These are phyloP conservation scores for Heteropelma amictum DNA, from an alignment of 2,888 invertebrate species.

Conservation along the genomic window DNA sequence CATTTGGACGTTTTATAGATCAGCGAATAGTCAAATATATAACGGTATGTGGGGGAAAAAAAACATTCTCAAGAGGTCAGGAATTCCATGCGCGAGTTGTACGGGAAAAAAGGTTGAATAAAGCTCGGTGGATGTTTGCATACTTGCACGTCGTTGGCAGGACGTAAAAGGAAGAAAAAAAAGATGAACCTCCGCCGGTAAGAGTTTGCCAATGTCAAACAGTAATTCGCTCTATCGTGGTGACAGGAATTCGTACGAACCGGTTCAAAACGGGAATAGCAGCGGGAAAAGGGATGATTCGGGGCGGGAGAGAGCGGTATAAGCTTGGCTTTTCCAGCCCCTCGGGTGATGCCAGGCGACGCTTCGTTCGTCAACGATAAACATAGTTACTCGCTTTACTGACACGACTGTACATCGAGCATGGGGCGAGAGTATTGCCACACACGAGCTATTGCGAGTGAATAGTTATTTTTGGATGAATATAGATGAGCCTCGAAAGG, in stretches of 20 bases:
- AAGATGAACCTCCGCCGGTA: constrained; percentile 54
- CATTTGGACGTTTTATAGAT: too few species aligned
- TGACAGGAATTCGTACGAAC: constrained; percentile 5
- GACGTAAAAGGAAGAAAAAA: constrained; percentile 38
- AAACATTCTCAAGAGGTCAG: constrained; percentile 53
- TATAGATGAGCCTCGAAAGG: constrained; percentile 27
- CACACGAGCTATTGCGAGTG: not conserved
- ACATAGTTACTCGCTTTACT: constrained; percentile 63
- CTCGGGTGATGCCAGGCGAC: constrained; percentile 56
- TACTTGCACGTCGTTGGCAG: constrained; percentile 21
- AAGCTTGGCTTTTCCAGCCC: constrained; percentile 36
- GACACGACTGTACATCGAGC: constrained; percentile 40
- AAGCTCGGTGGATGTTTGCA: not conserved
- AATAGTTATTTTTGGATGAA: constrained; percentile 14
- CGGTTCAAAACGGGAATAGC: constrained; percentile 25
- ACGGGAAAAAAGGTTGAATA: constrained; percentile 18
- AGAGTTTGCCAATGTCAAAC: constrained; percentile 66
- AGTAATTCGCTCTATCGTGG: constrained; percentile 63
- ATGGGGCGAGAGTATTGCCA: not conserved
- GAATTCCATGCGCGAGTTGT: not conserved
- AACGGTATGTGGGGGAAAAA: too few species aligned
- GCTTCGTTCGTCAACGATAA: constrained; percentile 64
- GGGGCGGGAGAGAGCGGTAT: not conserved
- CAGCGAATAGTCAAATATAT: too few species aligned
- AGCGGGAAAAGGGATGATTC: not conserved